Percentiles rank a stretch among this genome's conserved stretches.
These are phyloP conservation scores for Dendrolimus kikuchii DNA, from an alignment of 1,140 invertebrate species.

Conservation along the genomic window DNA sequence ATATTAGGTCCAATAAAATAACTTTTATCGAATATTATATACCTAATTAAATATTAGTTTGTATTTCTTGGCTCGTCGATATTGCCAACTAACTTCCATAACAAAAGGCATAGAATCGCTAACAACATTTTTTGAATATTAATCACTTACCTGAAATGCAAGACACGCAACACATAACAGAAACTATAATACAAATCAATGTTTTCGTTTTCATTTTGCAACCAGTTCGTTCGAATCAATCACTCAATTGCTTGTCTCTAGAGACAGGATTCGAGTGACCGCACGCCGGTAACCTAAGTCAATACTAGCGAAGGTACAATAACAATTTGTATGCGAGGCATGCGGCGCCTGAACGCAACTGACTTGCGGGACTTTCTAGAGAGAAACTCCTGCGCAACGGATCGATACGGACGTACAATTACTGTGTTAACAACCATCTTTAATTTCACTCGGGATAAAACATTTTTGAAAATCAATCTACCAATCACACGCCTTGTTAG, in stretches of 20 bases:
- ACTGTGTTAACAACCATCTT: constrained; percentile 11
- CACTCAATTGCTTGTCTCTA: constrained; percentile 39
- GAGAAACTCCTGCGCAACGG: constrained; percentile 52
- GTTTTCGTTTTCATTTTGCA: constrained; percentile 43
- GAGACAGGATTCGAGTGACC: constrained; percentile 54
- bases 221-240: constrained; percentile 20
- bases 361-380: constrained; percentile 61
- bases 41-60: too few species aligned
- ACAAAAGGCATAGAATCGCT: too few species aligned
- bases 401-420: constrained; percentile 27
- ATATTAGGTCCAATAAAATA: too few species aligned
- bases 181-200: constrained; percentile 21
- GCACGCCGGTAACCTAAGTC: constrained; percentile 39
- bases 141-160: constrained; percentile 24
- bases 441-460: neutral
- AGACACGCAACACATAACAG: constrained; percentile 16
- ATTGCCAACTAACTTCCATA: too few species aligned
- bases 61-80: too few species aligned
- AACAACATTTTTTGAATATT: neutral
- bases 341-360: constrained; percentile 40
- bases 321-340: constrained; percentile 61
- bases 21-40: too few species aligned
- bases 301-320: constrained; percentile 37
- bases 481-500: too few species aligned
- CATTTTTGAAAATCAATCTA: too few species aligned